Evolutionary conservation across 2,797 vertebrate genomes (phyloP).

Genomic region (Meriones psammophilus): DNA sequence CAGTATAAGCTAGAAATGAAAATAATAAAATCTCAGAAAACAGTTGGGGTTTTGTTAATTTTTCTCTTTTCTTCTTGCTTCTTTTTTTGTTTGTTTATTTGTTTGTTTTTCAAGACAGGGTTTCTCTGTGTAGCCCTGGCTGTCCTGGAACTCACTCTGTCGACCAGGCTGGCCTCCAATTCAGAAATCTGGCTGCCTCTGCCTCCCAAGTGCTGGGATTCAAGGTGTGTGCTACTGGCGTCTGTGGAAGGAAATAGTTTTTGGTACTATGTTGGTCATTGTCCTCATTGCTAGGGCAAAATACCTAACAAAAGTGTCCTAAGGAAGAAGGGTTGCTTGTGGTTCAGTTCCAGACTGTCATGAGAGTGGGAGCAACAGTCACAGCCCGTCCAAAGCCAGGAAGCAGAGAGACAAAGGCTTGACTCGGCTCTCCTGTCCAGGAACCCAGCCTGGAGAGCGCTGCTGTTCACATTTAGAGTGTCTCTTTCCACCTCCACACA

Average conservation of each 20-base stretch:
- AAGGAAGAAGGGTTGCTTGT: neutral
- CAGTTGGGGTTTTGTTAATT: neutral
- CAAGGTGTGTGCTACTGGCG: too few species aligned
- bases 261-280: neutral
- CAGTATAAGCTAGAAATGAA: neutral
- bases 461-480: neutral
- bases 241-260: neutral
- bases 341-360: neutral
- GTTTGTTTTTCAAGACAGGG: neutral
- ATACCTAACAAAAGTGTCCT: neutral
- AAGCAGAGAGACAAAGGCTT: neutral
- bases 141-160: neutral
- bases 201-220: too few species aligned
- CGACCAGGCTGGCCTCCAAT: neutral
- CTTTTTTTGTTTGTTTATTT: neutral
- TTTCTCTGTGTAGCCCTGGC: neutral
- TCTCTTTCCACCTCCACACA: neutral
- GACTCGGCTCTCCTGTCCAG: neutral
- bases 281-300: neutral
- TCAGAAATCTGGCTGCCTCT: too few species aligned
- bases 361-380: neutral
- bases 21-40: constrained; percentile 11
- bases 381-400: neutral
- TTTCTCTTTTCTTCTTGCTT: neutral
- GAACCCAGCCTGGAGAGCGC: too few species aligned